Evolutionary conservation across 1,140 invertebrate species (phyloP).

Genomic region (Trichonephila clavipes): DNA sequence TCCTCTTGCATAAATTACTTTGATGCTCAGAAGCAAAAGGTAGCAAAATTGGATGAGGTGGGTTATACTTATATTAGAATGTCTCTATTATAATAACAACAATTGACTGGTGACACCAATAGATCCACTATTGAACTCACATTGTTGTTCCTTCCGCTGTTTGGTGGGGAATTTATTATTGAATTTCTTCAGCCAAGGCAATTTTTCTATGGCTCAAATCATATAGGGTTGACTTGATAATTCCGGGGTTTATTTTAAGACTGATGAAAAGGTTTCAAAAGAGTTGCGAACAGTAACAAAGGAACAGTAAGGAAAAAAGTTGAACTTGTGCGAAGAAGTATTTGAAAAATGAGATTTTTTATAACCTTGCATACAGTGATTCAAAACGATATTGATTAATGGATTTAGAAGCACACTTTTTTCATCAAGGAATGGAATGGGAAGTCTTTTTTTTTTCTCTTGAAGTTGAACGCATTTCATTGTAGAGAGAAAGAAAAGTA

Average conservation of each 20-base stretch:
- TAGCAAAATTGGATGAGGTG: background rate
- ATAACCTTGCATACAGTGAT: background rate
- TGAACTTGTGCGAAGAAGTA: background rate
- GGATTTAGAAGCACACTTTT: conserved; percentile 16
- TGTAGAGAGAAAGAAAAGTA: background rate
- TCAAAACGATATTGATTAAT: conserved; percentile 36
- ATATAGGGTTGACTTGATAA: background rate
- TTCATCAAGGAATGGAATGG: background rate
- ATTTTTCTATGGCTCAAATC: background rate
- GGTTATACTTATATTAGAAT: background rate
- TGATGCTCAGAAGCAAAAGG: background rate
- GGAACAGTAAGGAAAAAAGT: background rate
- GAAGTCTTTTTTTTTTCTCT: background rate
- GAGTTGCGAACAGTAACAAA: background rate
- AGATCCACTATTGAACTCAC: background rate
- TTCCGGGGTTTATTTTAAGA: background rate
- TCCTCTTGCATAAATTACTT: conserved; percentile 13
- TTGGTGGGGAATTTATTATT: background rate
- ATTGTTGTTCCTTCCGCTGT: background rate
- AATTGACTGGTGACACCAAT: conserved; percentile 8
- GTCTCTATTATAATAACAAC: background rate
- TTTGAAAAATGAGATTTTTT: conserved; percentile 45
- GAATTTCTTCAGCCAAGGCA: background rate
- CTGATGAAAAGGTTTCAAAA: background rate
- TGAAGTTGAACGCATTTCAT: background rate